Percentiles rank a stretch among this genome's conserved stretches.
phyloP scores from a whole-genome alignment of 2,797 vertebrate species.

The Acanthurus lineatus region DNA sequence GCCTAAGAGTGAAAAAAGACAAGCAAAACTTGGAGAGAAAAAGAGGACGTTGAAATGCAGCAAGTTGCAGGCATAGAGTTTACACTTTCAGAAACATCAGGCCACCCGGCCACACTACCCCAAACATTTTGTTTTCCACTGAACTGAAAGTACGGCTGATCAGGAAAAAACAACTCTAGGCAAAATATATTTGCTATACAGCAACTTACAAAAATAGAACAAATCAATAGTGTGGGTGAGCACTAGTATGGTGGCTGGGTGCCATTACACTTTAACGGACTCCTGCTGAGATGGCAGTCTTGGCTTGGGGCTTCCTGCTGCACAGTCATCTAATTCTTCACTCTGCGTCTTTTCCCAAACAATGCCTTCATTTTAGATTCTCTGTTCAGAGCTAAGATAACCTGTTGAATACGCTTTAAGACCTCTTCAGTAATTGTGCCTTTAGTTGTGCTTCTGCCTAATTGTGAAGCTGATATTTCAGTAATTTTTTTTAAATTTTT shows the following conservation, averaged over 20 bases:
- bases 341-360: constrained; percentile 11
- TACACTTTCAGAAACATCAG: background rate
- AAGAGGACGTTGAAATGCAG: background rate
- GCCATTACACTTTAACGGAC: constrained; percentile 65
- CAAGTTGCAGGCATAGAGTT: background rate
- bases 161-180: constrained; percentile 30
- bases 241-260: constrained; percentile 51
- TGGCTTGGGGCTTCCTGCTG: constrained; percentile 45
- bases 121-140: constrained; percentile 2
- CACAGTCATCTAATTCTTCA: constrained; percentile 35
- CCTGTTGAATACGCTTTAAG: background rate
- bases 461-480: no score
- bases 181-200: constrained; percentile 28
- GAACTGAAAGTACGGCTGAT: constrained; percentile 19
- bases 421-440: background rate
- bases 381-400: background rate
- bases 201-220: constrained; percentile 62
- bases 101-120: constrained; percentile 4
- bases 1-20: background rate
- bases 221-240: constrained; percentile 60
- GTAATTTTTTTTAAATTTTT: no score
- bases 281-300: constrained; percentile 58
- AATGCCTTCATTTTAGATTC: constrained; percentile 13
- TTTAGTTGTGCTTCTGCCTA: no score
- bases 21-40: background rate